Evolutionary conservation across 53 echinoderm and acorn worm species (phyloP), one percentile per base, ranked within the genome.

Genomic region (Paracentrotus lividus): DNA sequence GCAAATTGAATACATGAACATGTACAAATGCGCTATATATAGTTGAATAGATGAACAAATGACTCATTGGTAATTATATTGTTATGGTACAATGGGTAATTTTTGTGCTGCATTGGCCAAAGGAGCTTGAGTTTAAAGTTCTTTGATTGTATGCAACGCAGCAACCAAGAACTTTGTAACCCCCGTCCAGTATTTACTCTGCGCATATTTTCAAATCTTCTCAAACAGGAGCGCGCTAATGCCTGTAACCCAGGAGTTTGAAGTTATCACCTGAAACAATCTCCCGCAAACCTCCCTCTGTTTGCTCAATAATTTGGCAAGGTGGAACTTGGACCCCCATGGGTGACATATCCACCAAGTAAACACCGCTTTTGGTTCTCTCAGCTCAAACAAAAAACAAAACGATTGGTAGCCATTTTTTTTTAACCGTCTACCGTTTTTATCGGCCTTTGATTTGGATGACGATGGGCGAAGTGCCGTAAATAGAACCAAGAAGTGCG

Each of bases 181-280:
- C 72, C 47, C 27, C 81, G 24, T 47, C 10, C 47, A n/a, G 1
- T 81, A 26, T 81, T 81, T 45, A 27, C 81, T 27, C 47, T 81
- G 27, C n/a, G 26, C 81, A 81, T 81, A 81, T 81, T 81, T 81
- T 81, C 13, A 23, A 45, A 81, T 81, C 81, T 81, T 81, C 47
- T 24, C 81, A 81, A 81, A 81, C 27, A 26, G n/a, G n/a, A n/a
- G 81, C 26, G 81, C 13, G 26, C 9, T 81, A 81, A 81, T 81
- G 81, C 81, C n/a, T 26, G 47, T 47, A 45, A 45, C 81, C 81
- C 45, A 8, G 43, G n/a, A 78, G 81, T 47, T 78, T 78, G 81
- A 44, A 78, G 81, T 78, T 78, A 78, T 78, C 81, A 78, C 81
- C 81, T 78, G 8, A 78, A 78, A 78, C 81, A 78, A 78, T 78